A percentile compares a stretch with the other conserved stretches of the same genome.
Evolutionary conservation across 2,113 vertebrate species (phyloP).

Genomic region (Chaenocephalus aceratus): DNA sequence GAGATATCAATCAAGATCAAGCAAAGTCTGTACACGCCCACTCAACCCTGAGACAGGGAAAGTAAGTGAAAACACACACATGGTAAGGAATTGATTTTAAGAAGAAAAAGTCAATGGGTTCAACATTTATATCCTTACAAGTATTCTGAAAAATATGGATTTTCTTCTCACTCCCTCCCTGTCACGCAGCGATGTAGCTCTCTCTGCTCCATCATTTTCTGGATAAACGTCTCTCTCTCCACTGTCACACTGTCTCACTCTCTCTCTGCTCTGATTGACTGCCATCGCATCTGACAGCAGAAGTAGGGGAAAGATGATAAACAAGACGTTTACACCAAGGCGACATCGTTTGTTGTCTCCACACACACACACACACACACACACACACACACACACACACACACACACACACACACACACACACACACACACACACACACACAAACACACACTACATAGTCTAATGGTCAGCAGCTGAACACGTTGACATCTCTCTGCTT

Average conservation of each 20-base stretch:
- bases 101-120: not conserved
- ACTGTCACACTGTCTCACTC: not conserved
- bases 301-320: constrained; percentile 51
- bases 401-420: constrained; percentile 15
- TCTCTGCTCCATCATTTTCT: not conserved
- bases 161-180: not conserved
- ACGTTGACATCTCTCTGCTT: constrained; percentile 14
- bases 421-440: not conserved
- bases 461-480: constrained; percentile 20
- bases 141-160: not conserved
- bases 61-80: not conserved
- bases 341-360: constrained; percentile 20
- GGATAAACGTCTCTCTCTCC: not conserved
- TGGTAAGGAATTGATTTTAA: not conserved
- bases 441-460: constrained; percentile 6
- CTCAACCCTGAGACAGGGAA: not conserved
- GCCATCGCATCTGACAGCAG: constrained; percentile 66
- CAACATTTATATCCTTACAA: not conserved
- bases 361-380: constrained; percentile 16
- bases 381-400: constrained; percentile 18
- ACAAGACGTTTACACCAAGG: constrained; percentile 59
- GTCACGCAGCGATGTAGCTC: not conserved
- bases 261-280: constrained; percentile 42
- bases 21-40: not conserved
- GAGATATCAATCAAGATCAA: constrained; percentile 1